These are phyloP conservation scores for Ptychoptera contaminata DNA, from an alignment of 2,888 invertebrate species.

Conservation along the genomic window DNA sequence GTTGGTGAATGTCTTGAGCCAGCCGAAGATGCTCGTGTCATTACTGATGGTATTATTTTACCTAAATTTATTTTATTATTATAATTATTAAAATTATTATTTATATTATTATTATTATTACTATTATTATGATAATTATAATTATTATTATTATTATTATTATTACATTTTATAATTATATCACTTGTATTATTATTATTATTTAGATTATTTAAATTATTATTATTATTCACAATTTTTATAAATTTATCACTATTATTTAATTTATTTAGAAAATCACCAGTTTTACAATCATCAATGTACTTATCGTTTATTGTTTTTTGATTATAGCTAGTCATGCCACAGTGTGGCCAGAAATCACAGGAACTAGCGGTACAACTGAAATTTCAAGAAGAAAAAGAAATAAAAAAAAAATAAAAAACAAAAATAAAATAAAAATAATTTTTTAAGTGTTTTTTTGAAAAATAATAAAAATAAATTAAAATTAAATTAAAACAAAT, in stretches of 20 bases:
- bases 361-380: slow-evolving; percentile 38
- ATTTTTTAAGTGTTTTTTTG: no score
- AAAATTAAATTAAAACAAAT: slow-evolving; percentile 1
- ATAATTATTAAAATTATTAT: neutral
- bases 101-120: slow-evolving; percentile 2
- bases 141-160: neutral
- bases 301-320: no score
- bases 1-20: no score
- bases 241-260: no score
- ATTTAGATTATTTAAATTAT: no score
- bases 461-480: slow-evolving; percentile 1
- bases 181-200: neutral
- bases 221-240: no score
- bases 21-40: neutral
- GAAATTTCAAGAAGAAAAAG: slow-evolving; percentile 11
- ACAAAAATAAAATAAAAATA: neutral
- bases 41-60: neutral
- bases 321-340: slow-evolving; percentile 11
- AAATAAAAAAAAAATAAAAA: slow-evolving; percentile 5
- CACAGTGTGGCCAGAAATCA: slow-evolving; percentile 43
- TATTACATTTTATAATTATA: neutral
- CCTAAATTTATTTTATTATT: no score
- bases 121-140: neutral
- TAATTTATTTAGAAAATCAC: no score
- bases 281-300: no score